Evolutionary conservation across 64 coral and sea anemone genomes (phyloP), one percentile per base, ranked within the genome.

Genomic region (Stylophora pistillata): DNA sequence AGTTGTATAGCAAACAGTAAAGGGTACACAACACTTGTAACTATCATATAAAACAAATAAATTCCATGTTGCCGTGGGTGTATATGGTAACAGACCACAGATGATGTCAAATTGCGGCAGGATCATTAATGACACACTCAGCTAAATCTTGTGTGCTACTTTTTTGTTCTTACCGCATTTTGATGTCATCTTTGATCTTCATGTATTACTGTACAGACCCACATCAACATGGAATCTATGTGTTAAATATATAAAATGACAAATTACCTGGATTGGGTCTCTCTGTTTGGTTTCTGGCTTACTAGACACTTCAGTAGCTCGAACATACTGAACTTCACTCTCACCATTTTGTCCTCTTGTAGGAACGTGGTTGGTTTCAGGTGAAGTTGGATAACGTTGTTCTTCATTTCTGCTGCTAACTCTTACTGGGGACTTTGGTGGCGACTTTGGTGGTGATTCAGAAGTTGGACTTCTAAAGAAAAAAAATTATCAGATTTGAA

Each of bases 331-430:
- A 34, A 84, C 53, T 12, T 62, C 80, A 14, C 60, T 70, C 10
- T 84, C 80, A 28, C 80, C 80, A 84, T 84, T 84, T 30, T 84
- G 80, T 10, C 80, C 59, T 52, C 61, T 62, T 26, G 80, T 30
- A 13, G 77, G 11, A 0, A 84, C 31, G 26, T 84, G 80, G 37
- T 84, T 84, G 53, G 80, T 21, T 11, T 84, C 80, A 3, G 62
- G 32, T 15, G 80, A 17, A 81, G 78, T 14, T 41, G 58, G 15
- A 81, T 28, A 30, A 28, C 33, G 32, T 23, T 54, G 80, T 27
- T 84, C 80, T 25, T 69, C 80, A 70, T 69, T 84, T 84, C 80
- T 68, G 31, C 80, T 84, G 34, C 62, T 84, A 27, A 28, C 80
- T 84, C 80, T 68, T 20, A 69, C 80, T 16, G 80, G 80, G 17